A percentile compares a stretch with the other conserved stretches of the same genome.
Conservation (phyloP, 2,888 invertebrate genomes). For the Orthosia gothica region DNA sequence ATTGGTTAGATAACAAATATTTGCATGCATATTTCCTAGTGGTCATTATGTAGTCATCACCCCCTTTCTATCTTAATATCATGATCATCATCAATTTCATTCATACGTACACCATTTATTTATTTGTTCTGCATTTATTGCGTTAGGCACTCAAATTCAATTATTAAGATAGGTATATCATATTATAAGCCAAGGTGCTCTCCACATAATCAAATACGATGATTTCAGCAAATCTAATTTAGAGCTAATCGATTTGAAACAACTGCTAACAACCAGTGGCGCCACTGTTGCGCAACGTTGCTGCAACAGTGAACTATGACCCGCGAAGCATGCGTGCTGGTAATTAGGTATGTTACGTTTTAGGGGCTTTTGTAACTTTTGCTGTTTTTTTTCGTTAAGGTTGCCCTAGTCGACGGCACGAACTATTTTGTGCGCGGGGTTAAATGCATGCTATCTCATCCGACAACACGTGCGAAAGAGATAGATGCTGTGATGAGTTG, state of each 20-base stretch:
- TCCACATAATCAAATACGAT: not conserved
- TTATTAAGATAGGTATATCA: not conserved
- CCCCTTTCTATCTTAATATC: no score
- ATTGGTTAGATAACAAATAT: no score
- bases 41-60: no score
- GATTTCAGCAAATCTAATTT: conserved; percentile 34
- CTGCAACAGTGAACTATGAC: conserved; percentile 69
- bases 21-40: no score
- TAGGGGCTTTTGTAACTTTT: conserved; percentile 44
- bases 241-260: conserved; percentile 66
- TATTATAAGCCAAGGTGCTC: not conserved
- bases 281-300: conserved; percentile 57
- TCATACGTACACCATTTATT: not conserved
- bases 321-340: conserved; percentile 68
- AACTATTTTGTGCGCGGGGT: no score
- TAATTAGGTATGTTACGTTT: conserved; percentile 63
- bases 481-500: no score
- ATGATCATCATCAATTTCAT: no score
- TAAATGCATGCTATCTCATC: no score
- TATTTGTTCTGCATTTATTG: not conserved
- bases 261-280: conserved; percentile 37
- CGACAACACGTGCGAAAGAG: no score
- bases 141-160: not conserved
- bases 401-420: no score
- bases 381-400: conserved; percentile 13